Evolutionary conservation across 1,140 invertebrate species (phyloP), one percentile per base, ranked within the genome.

Genomic region (Magallana gigas): DNA sequence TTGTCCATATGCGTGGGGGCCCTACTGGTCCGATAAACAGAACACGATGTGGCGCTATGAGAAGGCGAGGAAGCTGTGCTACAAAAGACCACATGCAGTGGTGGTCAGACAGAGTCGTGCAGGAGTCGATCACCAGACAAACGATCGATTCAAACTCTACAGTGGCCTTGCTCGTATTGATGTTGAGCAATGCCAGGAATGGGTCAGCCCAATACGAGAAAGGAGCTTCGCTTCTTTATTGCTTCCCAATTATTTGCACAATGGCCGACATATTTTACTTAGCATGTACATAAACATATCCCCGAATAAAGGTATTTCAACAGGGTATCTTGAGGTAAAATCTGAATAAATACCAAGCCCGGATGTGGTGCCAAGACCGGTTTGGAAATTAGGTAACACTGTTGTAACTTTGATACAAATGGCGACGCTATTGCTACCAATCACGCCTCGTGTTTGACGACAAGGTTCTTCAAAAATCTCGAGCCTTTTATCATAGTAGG

Each of bases 341-440:
- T 76, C 29, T 76, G 11, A 76, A 76, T 76, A 76, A 76, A 76
- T 76, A 76, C 23, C 23, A 29, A 29, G 23, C 68, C 68, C 68
- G 23, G 23, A 76, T 76, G 68, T 76, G 68, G 68, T 76, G 68
- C 68, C 68, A 76, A 76, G 68, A 76, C 68, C 23, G 68, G 68
- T 36, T 76, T 76, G 23, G 68, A 76, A 12, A 76, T 76, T 76
- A 76, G 68, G 68, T 76, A 76, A 76, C 68, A 36, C 68, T 76
- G 68, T 76, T 76, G 68, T 76, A 76, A 76, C 68, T 76, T 76
- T 76, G 68, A 76, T 76, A 76, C 68, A 36, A 76, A 76, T 36
- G 68, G 68, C 68, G 68, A 76, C 68, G 36, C 18, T 76, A 29
- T 76, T 8, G 68, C 68, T 76, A 76, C 68, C 68, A 36, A 76